Evolutionary conservation across 2,888 invertebrate species (phyloP).

Genomic region (Perdita meconis): DNA sequence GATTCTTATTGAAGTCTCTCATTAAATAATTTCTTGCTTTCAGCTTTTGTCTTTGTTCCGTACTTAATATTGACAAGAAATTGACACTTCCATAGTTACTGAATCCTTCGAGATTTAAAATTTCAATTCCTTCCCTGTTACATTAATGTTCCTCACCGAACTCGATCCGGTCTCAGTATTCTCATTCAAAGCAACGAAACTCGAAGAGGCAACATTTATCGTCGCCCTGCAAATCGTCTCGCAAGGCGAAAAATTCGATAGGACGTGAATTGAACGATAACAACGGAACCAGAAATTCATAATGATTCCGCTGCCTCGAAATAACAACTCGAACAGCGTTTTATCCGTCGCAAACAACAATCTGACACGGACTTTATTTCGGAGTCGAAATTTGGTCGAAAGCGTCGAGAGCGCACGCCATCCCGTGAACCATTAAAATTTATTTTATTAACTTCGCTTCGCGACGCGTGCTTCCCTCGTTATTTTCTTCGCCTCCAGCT

Average conservation of each 20-base stretch:
- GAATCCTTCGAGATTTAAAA: no score
- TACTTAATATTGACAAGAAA: no score
- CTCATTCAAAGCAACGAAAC: conserved; percentile 36
- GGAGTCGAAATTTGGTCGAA: not conserved
- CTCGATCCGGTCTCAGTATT: conserved; percentile 26
- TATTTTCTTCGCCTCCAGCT: not conserved
- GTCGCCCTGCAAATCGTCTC: not conserved
- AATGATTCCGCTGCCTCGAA: conserved; percentile 14
- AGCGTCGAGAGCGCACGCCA: not conserved
- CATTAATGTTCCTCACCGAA: not conserved
- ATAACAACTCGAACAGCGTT: conserved; percentile 12
- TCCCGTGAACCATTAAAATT: not conserved
- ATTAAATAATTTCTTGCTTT: no score
- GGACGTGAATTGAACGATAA: conserved; percentile 45
- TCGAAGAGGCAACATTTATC: conserved; percentile 51
- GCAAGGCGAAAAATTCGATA: conserved; percentile 7
- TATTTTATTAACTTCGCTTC: not conserved
- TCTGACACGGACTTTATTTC: not conserved
- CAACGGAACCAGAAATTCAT: conserved; percentile 11
- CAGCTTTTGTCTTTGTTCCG: no score
- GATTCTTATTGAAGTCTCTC: no score
- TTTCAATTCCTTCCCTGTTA: no score
- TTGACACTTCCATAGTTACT: no score
- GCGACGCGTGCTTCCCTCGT: not conserved
- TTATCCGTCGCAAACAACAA: not conserved